Conservation (phyloP, 2,888 invertebrate species). For the Dryobota labecula region DNA sequence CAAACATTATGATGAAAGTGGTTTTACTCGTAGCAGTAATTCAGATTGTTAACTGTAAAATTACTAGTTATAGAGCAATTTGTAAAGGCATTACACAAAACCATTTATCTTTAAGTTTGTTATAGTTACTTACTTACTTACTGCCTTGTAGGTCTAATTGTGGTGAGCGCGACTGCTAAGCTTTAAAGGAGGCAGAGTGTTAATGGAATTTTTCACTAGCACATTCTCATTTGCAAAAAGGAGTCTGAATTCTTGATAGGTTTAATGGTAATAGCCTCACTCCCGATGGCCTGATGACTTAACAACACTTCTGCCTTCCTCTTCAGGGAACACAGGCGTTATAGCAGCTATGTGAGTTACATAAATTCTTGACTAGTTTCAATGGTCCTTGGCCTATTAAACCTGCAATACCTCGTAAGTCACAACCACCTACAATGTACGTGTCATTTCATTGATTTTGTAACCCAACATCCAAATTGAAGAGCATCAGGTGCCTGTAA, state of each 20-base stretch:
- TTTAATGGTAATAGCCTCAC: not conserved
- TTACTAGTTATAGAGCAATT: not conserved
- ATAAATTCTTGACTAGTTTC: not conserved
- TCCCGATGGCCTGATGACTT: no score
- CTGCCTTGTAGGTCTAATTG: no score
- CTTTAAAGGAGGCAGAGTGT: not conserved
- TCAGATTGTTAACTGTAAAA: not conserved
- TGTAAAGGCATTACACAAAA: not conserved
- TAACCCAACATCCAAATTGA: not conserved
- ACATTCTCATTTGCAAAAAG: not conserved
- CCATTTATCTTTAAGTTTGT: not conserved
- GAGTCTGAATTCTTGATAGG: not conserved
- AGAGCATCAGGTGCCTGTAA: not conserved
- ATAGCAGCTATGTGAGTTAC: not conserved
- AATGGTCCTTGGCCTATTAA: not conserved
- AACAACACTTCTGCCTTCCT: not conserved
- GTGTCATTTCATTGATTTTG: constrained; percentile 28
- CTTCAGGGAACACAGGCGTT: not conserved
- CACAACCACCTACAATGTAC: constrained; percentile 12
- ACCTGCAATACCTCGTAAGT: not conserved
- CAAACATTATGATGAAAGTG: constrained; percentile 9
- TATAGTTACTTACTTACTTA: not conserved
- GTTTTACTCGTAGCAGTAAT: not conserved
- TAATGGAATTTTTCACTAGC: no score
- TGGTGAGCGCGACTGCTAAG: not conserved